Evolutionary conservation across 2,113 vertebrate genomes (phyloP).

Genomic region (Turnix velox): DNA sequence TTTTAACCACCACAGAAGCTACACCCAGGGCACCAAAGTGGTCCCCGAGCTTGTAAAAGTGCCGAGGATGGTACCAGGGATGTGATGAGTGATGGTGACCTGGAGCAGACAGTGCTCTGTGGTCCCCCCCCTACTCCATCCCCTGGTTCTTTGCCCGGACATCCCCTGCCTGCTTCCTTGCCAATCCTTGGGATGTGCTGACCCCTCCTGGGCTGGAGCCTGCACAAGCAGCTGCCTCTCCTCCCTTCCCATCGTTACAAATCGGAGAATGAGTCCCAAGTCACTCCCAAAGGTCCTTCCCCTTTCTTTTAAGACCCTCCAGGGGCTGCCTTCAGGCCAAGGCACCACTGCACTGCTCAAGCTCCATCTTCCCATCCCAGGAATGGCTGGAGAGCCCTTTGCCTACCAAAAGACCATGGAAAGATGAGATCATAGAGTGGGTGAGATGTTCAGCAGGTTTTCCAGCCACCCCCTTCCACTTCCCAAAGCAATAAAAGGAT

Average conservation of each 20-base stretch:
- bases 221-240: not conserved
- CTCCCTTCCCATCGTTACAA: not conserved
- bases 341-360: not conserved
- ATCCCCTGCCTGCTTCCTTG: not conserved
- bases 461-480: not conserved
- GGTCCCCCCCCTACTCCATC: no score
- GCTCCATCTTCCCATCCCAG: not conserved
- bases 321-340: not conserved
- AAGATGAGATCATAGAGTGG: rapidly evolving
- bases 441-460: not conserved
- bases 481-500: not conserved
- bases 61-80: not conserved
- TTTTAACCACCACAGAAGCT: not conserved
- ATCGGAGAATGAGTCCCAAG: not conserved
- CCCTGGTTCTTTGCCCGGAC: no score
- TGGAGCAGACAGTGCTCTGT: rapidly evolving
- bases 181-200: conserved; percentile 31
- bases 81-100: not conserved
- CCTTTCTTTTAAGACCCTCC: not conserved
- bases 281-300: not conserved
- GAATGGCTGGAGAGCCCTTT: not conserved
- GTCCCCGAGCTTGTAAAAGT: not conserved
- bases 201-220: conserved; percentile 23
- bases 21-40: not conserved
- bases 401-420: not conserved